phyloP scores from a whole-genome alignment of 2,888 invertebrate genomes.

The Thymelicus sylvestris region DNA sequence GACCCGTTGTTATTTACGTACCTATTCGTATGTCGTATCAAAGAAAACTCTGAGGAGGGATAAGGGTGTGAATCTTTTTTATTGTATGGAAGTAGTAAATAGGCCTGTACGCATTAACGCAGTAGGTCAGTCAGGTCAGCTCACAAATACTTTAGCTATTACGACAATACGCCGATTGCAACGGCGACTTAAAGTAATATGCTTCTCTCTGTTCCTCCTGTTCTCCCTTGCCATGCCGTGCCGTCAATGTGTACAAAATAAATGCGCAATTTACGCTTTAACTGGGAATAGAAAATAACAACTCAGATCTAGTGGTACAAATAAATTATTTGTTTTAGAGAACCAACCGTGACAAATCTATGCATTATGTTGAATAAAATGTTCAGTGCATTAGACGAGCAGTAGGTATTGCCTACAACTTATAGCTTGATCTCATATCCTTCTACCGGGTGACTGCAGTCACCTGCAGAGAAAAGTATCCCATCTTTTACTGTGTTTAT shows the following conservation, averaged over 20 bases:
- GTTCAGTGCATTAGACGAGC: background rate
- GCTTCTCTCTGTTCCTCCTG: too few species aligned
- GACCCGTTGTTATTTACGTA: conserved; percentile 1
- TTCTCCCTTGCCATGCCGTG: too few species aligned
- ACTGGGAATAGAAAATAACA: conserved; percentile 11
- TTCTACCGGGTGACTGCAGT: too few species aligned
- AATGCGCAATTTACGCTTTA: background rate
- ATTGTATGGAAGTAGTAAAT: background rate
- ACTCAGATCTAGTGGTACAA: conserved; percentile 10
- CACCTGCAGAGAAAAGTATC: too few species aligned
- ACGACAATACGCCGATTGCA: background rate
- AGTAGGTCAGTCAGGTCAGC: background rate
- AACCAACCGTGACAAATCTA: background rate
- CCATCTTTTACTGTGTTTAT: too few species aligned
- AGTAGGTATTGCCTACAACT: background rate
- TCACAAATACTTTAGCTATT: background rate
- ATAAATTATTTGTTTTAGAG: background rate
- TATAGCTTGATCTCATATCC: background rate
- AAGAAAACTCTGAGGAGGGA: background rate
- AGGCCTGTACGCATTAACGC: background rate
- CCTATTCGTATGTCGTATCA: background rate
- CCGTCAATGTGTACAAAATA: background rate
- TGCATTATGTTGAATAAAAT: background rate
- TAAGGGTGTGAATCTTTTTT: background rate
- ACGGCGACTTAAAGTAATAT: background rate